Percentiles rank a stretch among this genome's conserved stretches.
Evolutionary conservation across 2,888 invertebrate species (phyloP).

Genomic region (Dryobotodes eremita): DNA sequence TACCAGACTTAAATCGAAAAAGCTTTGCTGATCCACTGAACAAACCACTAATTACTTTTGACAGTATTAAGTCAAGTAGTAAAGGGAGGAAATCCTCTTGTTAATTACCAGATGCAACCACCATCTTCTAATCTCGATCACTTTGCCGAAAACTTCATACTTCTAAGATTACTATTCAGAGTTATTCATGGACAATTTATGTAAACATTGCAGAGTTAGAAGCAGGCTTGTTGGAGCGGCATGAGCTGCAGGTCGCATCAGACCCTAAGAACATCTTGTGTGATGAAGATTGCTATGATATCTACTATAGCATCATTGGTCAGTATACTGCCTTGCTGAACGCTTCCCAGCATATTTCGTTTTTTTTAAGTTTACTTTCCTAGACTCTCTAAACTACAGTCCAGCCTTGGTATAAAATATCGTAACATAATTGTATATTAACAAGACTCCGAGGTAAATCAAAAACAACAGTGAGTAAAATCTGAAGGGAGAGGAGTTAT

Average conservation of each 20-base stretch:
- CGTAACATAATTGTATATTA: background rate
- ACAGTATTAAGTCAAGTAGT: background rate
- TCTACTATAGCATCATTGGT: conserved; percentile 89
- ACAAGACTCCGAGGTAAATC: background rate
- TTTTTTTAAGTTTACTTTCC: background rate
- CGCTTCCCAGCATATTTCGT: background rate
- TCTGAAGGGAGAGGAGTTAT: background rate
- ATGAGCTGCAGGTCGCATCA: conserved; percentile 78
- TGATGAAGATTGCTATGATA: conserved; percentile 78
- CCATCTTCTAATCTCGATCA: background rate
- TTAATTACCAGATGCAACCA: background rate
- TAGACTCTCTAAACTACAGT: background rate
- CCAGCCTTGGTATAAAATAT: background rate
- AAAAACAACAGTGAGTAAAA: background rate
- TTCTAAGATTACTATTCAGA: background rate
- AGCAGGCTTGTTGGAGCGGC: conserved; percentile 79
- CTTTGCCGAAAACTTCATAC: background rate
- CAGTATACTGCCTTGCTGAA: conserved; percentile 47
- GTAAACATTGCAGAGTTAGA: conserved; percentile 79
- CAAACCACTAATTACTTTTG: background rate
- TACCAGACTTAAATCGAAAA: background rate
- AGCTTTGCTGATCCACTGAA: background rate
- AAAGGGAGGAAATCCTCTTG: no score
- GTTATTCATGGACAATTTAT: background rate
- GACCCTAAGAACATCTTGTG: conserved; percentile 88